Evolutionary conservation across 2,113 vertebrate genomes (phyloP).

Genomic region (Thomomys bottae): DNA sequence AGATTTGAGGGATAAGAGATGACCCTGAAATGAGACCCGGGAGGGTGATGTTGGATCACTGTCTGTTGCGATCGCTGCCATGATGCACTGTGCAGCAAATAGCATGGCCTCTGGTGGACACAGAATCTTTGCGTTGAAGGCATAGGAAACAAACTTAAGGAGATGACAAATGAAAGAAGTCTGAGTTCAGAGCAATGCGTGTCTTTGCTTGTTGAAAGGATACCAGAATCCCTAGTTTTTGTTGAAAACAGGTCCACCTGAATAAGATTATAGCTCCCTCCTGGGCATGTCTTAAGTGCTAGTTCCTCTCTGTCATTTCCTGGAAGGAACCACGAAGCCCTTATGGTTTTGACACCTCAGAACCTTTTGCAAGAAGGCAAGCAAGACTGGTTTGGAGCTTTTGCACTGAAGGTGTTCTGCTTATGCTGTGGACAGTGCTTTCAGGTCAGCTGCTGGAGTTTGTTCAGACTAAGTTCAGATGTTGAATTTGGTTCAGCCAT

Average conservation of each 20-base stretch:
- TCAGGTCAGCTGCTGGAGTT: neutral
- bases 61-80: fast-evolving
- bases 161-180: neutral
- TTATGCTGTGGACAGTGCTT: neutral
- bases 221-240: neutral
- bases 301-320: neutral
- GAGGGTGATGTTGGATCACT: neutral
- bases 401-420: neutral
- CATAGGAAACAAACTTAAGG: neutral
- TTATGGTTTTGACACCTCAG: neutral
- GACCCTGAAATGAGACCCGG: neutral
- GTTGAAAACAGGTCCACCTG: neutral
- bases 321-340: neutral
- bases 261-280: neutral
- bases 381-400: neutral
- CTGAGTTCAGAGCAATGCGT: neutral
- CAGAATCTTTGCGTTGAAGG: neutral
- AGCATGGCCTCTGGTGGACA: neutral
- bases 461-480: neutral
- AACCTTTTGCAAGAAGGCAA: neutral
- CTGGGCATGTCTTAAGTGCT: neutral
- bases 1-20: conserved; percentile 5
- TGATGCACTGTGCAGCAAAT: neutral
- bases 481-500: neutral
- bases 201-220: neutral